Evolutionary conservation across 1,140 invertebrate species (phyloP), one percentile per base, ranked within the genome.

Genomic region (Zaprionus kolodkinae): DNA sequence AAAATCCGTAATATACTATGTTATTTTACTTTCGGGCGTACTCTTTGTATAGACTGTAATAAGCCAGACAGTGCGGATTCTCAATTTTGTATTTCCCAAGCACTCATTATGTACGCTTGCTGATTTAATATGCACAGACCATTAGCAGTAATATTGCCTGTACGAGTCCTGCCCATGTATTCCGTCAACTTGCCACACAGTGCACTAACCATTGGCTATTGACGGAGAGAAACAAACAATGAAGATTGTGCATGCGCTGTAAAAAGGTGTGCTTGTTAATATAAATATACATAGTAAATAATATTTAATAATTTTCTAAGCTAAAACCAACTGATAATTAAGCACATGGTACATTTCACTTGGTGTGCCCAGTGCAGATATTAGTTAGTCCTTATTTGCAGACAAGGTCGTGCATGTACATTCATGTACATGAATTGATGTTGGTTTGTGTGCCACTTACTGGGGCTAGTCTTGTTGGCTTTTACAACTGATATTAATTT

Each of bases 91-190:
- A 27, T 73, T 73, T 48, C 12, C 7, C 5, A 36, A 45, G 40
- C 52, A 87, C 87, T 88, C 79, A 86, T 87, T 79, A 86, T 86
- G 83, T 70, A 79, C 62, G 72, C 68, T 79, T 65, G 60, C 79
- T 82, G 72, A 86, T 86, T 86, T 87, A 86, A 82, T 87, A 86
- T 86, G 79, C 79, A 79, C 79, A 68, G 50, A 60, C 72, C 72
- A 80, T 83, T 67, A 73, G 62, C 67, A n/a, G 68, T 76, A 86
- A 48, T 15, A 17, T 11, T 50, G 6, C 10, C 45, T 50, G n/a
- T 45, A 15, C 7, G 2, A 9, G 2, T 17, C 21, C 17, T 50
- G 10, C 45, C 45, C 45, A 50, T 50, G 25, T 50, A 3, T 15
- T 25, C 21, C 11, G 45, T 5, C 45, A 21, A 25, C 10, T 50